Percentiles rank a stretch among this genome's conserved stretches.
Conservation (phyloP, 2,113 vertebrate species). For the Isurus oxyrinchus region DNA sequence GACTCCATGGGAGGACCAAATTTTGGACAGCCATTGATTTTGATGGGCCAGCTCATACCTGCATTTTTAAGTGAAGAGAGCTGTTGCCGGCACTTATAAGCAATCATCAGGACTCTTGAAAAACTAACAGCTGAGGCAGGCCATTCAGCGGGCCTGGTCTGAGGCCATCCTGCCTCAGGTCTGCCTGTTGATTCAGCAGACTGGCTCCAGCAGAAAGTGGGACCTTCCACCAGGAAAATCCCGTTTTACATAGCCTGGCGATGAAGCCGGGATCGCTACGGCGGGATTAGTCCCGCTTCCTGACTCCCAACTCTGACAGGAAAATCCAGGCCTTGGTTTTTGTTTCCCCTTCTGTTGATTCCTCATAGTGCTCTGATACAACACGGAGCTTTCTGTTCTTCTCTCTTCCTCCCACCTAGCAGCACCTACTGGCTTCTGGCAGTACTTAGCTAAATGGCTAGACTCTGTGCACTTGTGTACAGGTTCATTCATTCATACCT, state of each 20-base stretch:
- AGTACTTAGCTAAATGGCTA: not conserved
- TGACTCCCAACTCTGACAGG: not conserved
- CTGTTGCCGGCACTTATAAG: not conserved
- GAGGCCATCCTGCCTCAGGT: not conserved
- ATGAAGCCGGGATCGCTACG: not conserved
- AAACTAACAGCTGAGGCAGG: not conserved
- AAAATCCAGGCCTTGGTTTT: not conserved
- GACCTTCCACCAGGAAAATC: not conserved
- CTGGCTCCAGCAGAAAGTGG: not conserved
- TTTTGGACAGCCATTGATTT: not conserved
- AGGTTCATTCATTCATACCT: too few relatives aligned
- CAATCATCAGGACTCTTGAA: not conserved
- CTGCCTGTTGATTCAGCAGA: not conserved
- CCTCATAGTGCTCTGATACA: not conserved
- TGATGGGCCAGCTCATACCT: not conserved
- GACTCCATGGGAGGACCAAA: not conserved
- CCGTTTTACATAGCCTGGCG: not conserved
- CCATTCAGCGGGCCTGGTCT: not conserved
- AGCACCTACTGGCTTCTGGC: not conserved
- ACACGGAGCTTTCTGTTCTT: not conserved
- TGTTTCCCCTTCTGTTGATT: not conserved
- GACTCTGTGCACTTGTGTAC: not conserved
- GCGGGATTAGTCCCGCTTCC: not conserved
- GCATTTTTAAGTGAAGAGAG: not conserved
- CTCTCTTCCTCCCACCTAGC: not conserved